These are phyloP conservation scores for Drosophila anomalata DNA, from an alignment of 2,888 invertebrate species.

Conservation along the genomic window DNA sequence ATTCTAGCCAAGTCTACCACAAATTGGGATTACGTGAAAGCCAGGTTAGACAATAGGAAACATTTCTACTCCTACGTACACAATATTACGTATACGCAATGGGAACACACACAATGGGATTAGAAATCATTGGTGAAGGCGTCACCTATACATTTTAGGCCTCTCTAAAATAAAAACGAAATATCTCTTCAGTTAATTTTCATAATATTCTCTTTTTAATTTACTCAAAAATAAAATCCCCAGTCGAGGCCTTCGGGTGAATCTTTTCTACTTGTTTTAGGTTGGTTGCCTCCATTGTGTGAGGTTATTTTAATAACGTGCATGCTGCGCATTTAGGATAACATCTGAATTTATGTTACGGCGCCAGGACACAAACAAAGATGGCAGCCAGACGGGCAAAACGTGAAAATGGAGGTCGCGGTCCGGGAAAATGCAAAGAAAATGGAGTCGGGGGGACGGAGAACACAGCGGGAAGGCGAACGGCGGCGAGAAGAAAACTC, in stretches of 20 bases:
- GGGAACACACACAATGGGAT: neutral
- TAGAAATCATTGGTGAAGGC: too few relatives aligned
- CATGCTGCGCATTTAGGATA: slow-evolving; percentile 79
- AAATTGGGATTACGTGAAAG: slow-evolving; percentile 46
- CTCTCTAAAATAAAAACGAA: too few relatives aligned
- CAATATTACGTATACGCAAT: slow-evolving; percentile 24
- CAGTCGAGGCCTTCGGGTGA: neutral
- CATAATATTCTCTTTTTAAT: neutral
- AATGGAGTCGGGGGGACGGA: slow-evolving; percentile 42
- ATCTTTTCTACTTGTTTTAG: slow-evolving; percentile 51
- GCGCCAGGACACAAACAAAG: slow-evolving; percentile 63
- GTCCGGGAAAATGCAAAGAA: slow-evolving; percentile 10
- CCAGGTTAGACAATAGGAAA: slow-evolving; percentile 31
- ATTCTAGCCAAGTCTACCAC: slow-evolving; percentile 32
- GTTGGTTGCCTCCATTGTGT: slow-evolving; percentile 36
- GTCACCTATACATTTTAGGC: too few relatives aligned
- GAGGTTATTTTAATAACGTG: slow-evolving; percentile 76
- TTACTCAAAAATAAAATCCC: neutral
- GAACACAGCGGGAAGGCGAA: slow-evolving; percentile 24
- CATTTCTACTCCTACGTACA: neutral
- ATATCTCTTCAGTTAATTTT: too few relatives aligned
- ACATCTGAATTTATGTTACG: slow-evolving; percentile 81
- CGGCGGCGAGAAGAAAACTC: slow-evolving; percentile 56
- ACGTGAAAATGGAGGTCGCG: slow-evolving; percentile 22
- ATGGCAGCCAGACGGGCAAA: slow-evolving; percentile 61